phyloP scores from a whole-genome alignment of 2,888 invertebrate genomes.

The Proisotoma minuta region DNA sequence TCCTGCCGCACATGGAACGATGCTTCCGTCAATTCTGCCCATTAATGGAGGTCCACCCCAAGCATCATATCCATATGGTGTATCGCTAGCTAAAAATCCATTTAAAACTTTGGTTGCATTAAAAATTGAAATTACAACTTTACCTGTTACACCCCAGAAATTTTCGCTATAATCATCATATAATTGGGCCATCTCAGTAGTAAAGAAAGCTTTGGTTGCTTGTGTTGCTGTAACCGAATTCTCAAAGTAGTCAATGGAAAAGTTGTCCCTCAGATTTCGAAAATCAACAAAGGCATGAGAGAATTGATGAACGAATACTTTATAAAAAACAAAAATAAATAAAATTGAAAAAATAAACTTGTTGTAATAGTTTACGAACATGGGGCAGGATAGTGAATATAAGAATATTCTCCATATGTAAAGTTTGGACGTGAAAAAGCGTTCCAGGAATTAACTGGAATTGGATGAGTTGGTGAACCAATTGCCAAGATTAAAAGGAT shows the following conservation, averaged over 20 bases:
- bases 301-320: slow-evolving; percentile 42
- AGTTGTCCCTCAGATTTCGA: slow-evolving; percentile 30
- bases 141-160: slow-evolving; percentile 43
- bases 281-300: slow-evolving; percentile 43
- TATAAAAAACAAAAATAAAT: slow-evolving; percentile 34
- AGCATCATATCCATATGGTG: slow-evolving; percentile 38
- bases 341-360: too few relatives aligned
- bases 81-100: slow-evolving; percentile 32
- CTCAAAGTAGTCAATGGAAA: slow-evolving; percentile 38
- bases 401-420: slow-evolving; percentile 26
- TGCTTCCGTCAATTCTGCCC: slow-evolving; percentile 39
- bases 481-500: slow-evolving; percentile 40
- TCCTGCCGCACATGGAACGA: slow-evolving; percentile 44
- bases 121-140: not conserved
- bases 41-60: slow-evolving; percentile 40
- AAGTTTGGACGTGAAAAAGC: slow-evolving; percentile 32
- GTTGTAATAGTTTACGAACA: slow-evolving; percentile 36
- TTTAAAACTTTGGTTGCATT: not conserved
- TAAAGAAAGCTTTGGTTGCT: slow-evolving; percentile 35
- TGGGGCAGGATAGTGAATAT: slow-evolving; percentile 33
- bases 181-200: slow-evolving; percentile 17
- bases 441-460: slow-evolving; percentile 37
- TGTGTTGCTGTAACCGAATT: slow-evolving; percentile 42
- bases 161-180: slow-evolving; percentile 34
- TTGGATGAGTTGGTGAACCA: slow-evolving; percentile 39